Conservation (phyloP, 2,888 invertebrate genomes). For the Orchesella flavescens region DNA sequence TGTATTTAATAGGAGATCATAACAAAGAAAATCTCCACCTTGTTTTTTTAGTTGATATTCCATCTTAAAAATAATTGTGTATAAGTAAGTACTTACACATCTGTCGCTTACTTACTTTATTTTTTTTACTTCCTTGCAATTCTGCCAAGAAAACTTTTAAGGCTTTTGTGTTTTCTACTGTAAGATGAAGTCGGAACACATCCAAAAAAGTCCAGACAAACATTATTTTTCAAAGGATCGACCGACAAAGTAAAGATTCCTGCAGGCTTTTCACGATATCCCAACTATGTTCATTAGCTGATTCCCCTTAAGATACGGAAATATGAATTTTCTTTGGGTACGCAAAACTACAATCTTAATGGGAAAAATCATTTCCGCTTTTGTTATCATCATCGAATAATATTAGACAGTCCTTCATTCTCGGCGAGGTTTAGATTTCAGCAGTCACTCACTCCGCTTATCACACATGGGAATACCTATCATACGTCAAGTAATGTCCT, state of each 20-base stretch:
- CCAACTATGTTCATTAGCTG: conserved; percentile 30
- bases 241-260: conserved; percentile 6
- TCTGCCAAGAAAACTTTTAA: conserved; percentile 51
- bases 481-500: neutral
- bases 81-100: neutral
- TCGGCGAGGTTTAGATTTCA: too few relatives aligned
- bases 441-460: too few relatives aligned
- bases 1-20: too few relatives aligned
- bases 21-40: too few relatives aligned
- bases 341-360: neutral
- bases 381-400: too few relatives aligned
- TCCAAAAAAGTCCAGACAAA: conserved; percentile 52
- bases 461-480: too few relatives aligned
- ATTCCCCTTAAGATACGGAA: conserved; percentile 11
- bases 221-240: conserved; percentile 3
- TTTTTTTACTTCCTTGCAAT: conserved; percentile 48
- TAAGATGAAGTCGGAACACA: conserved; percentile 27
- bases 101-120: conserved; percentile 6
- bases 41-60: too few relatives aligned
- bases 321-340: conserved; percentile 2
- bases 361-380: neutral
- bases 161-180: conserved; percentile 28
- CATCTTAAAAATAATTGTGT: neutral
- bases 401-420: too few relatives aligned
- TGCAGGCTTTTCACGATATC: conserved; percentile 19